A percentile compares a stretch with the other conserved stretches of the same genome.
Conservation (phyloP, 2,113 vertebrate species). For the Prinia subflava region DNA sequence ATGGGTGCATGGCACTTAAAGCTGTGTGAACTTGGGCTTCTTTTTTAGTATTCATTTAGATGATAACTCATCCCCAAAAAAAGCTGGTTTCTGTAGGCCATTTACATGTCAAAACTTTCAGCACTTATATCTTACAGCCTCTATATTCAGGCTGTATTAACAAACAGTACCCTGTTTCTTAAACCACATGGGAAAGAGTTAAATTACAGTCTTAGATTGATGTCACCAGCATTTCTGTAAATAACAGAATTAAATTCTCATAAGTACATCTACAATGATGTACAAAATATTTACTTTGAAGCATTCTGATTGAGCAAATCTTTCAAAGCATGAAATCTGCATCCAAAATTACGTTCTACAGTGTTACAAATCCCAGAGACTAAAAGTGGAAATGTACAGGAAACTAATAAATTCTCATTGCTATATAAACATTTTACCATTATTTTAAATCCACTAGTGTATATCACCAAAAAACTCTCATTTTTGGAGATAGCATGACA, state of each 20-base stretch:
- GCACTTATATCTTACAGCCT: background rate
- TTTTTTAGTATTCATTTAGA: background rate
- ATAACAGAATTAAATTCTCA: background rate
- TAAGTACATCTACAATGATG: background rate
- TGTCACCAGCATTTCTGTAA: background rate
- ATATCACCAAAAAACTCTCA: background rate
- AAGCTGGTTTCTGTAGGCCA: background rate
- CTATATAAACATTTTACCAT: background rate
- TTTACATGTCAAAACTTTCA: background rate
- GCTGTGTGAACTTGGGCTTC: background rate
- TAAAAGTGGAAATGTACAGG: background rate
- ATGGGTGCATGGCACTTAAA: background rate
- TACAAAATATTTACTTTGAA: background rate
- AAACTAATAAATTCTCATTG: background rate
- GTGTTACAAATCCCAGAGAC: background rate
- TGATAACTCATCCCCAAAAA: background rate
- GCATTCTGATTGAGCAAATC: background rate
- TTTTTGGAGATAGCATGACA: background rate
- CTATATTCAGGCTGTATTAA: background rate
- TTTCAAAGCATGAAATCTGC: background rate
- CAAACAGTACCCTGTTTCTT: background rate
- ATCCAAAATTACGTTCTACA: background rate
- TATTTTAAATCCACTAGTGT: background rate
- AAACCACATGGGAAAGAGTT: background rate
- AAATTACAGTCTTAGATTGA: slow-evolving; percentile 2